phyloP scores from a whole-genome alignment of 2,888 invertebrate species.

The Rhingia campestris region DNA sequence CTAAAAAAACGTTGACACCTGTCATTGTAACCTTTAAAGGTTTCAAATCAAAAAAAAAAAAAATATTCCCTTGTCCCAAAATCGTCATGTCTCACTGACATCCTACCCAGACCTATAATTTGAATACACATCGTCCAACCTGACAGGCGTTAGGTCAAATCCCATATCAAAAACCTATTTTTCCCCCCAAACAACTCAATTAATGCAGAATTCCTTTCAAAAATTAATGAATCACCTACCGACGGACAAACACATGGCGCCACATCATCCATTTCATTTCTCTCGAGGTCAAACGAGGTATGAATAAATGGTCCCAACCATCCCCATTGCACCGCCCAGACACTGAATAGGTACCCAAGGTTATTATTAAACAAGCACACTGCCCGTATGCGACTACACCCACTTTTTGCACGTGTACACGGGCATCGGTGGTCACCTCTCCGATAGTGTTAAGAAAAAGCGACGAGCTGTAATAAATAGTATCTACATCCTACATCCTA shows the following conservation, averaged over 20 bases:
- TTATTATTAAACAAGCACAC: conserved; percentile 53
- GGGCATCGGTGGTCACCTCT: conserved; percentile 62
- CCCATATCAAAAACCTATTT: not conserved
- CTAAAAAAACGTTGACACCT: too few species aligned
- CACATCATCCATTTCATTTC: conserved; percentile 43
- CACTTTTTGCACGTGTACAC: not conserved
- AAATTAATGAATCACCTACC: not conserved
- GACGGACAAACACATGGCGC: not conserved
- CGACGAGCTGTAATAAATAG: conserved; percentile 64
- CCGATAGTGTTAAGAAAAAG: conserved; percentile 51
- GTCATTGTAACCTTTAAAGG: too few species aligned
- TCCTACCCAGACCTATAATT: too few species aligned
- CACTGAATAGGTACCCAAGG: conserved; percentile 3
- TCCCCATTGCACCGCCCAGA: conserved; percentile 39
- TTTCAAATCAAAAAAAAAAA: too few species aligned
- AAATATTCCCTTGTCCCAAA: too few species aligned
- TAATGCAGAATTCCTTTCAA: not conserved
- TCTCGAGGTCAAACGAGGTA: conserved; percentile 36
- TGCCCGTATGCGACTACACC: conserved; percentile 12
- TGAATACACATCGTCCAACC: too few species aligned
- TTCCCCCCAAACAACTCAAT: not conserved
- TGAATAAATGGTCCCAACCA: conserved; percentile 40
- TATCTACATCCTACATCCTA: not conserved
- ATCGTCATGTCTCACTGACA: too few species aligned
- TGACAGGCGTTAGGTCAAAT: too few species aligned